Evolutionary conservation across 2,113 vertebrate species (phyloP), one percentile per base, ranked within the genome.

Genomic region (Gymnarchus niloticus): DNA sequence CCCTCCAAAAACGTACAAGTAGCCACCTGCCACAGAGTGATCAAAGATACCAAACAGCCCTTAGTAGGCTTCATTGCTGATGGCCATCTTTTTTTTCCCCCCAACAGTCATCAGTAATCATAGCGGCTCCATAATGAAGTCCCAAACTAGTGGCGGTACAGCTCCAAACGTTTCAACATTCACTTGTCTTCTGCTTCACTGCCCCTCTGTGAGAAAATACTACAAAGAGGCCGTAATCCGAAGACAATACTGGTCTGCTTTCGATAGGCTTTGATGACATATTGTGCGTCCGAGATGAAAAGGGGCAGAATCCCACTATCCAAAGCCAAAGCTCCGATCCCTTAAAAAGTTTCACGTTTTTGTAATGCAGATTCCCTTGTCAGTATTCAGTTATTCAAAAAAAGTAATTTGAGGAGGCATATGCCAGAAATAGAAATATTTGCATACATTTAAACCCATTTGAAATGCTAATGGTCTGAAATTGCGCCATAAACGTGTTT

Each of bases 301-400:
- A 59, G 82, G 51, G 37, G n/a, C 41, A 12, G 37, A 41, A 87
- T 90, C 91, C 49, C 89, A 81, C 84, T n/a, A 73, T 85, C 81
- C 83, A 87, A 83, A 77, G 88, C 83, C 83, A 84, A 69, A 87
- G 56, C 89, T 61, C 44, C 54, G 87, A 86, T 89, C 90, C 92
- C 84, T 46, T 76, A 85, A 77, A 78, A 65, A 91, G 89, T 52
- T 89, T 92, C 90, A 91, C 91, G 92, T 93, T 93, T 92, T 92
- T 93, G 90, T 92, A 94, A 85, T 93, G 92, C 92, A 92, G 91
- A 93, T 93, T 89, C 89, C 88, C 91, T 93, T 92, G 92, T 94
- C 93, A 92, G 90, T 91, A 93, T 93, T 90, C 91, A 94, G 93
- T 91, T 92, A 92, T 92, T 92, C 89, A 90, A 59, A 87, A 84